phyloP scores from a whole-genome alignment of 1,140 invertebrate species.

The Centruroides vittatus region DNA sequence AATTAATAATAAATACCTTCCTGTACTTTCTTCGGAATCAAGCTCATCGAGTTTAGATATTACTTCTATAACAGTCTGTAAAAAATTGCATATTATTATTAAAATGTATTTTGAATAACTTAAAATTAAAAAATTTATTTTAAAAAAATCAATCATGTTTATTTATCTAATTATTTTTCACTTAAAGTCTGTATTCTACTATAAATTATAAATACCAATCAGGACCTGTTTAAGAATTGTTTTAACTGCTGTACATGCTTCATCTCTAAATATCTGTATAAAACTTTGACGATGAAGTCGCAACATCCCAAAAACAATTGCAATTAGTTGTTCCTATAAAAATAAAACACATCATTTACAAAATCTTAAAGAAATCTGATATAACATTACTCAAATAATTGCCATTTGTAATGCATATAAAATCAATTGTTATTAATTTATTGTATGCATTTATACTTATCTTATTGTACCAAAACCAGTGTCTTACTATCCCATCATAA shows the following conservation, averaged over 20 bases:
- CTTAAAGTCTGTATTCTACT: no score
- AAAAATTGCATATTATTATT: slow-evolving; percentile 1
- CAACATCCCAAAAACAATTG: slow-evolving; percentile 76
- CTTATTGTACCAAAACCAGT: no score
- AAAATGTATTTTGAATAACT: no score
- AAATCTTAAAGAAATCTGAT: not conserved
- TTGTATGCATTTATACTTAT: no score
- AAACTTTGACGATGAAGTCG: slow-evolving; percentile 73
- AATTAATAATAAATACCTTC: slow-evolving; percentile 45
- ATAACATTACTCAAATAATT: not conserved
- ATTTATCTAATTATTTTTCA: no score
- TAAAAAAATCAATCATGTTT: no score
- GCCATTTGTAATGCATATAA: no score
- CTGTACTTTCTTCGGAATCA: slow-evolving; percentile 22
- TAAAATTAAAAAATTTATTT: no score
- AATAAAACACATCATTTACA: not conserved
- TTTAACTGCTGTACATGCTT: slow-evolving; percentile 74
- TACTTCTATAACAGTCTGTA: slow-evolving; percentile 33
- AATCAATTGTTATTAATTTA: no score
- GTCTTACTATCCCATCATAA: no score
- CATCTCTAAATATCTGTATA: slow-evolving; percentile 73
- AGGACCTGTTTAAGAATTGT: slow-evolving; percentile 66
- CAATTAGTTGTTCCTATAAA: slow-evolving; percentile 60
- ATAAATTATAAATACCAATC: no score
- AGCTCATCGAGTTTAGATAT: slow-evolving; percentile 31